phyloP scores from a whole-genome alignment of 2,113 vertebrate species.

The Microtus ochrogaster region DNA sequence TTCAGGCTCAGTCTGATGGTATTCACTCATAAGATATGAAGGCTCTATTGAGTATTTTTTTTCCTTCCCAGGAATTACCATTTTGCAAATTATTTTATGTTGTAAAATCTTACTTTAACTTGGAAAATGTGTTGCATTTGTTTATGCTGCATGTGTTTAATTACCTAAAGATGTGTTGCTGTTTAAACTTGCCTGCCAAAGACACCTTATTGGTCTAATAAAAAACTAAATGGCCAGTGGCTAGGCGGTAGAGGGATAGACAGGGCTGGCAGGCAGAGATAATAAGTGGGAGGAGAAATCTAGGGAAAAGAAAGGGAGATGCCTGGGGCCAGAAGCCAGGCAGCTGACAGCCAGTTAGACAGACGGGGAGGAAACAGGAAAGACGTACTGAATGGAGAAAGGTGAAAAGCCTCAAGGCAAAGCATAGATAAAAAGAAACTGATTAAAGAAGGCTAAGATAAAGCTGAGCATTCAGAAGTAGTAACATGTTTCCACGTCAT shows the following conservation, averaged over 20 bases:
- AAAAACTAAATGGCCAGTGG: background rate
- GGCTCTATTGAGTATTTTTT: background rate
- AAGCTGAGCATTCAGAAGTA: background rate
- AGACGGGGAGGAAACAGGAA: background rate
- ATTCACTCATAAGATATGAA: background rate
- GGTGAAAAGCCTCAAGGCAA: background rate
- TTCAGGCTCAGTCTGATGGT: background rate
- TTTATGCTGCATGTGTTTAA: background rate
- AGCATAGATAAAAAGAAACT: background rate
- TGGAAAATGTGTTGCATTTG: background rate
- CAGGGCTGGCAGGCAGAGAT: background rate
- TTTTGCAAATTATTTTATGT: background rate
- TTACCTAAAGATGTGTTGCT: background rate
- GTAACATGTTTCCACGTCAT: background rate
- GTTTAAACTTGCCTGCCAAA: background rate
- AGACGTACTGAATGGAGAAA: background rate
- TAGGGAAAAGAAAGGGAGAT: background rate
- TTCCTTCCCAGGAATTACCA: background rate
- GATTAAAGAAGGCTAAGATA: background rate
- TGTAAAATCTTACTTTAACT: no score
- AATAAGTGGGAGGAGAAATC: background rate
- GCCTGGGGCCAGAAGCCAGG: background rate
- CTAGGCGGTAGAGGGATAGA: background rate
- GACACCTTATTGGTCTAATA: background rate
- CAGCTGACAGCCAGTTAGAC: background rate